phyloP scores from a whole-genome alignment of 1,140 invertebrate species.

The Samia ricini region DNA sequence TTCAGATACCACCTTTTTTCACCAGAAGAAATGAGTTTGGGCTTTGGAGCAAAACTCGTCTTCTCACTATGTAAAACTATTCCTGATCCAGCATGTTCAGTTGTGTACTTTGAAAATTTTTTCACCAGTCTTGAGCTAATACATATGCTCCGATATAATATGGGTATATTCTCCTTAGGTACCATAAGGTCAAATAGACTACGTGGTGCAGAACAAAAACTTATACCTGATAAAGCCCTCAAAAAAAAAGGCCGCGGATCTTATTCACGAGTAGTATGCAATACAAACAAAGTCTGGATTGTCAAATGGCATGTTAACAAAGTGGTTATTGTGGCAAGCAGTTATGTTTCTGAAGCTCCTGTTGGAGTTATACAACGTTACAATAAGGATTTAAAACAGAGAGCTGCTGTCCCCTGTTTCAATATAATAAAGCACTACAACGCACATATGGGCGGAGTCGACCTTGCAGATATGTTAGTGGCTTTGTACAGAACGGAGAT shows the following conservation, averaged over 20 bases:
- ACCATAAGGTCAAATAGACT: constrained; percentile 34
- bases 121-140: constrained; percentile 26
- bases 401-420: constrained; percentile 20
- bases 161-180: constrained; percentile 34
- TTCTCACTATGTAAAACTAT: constrained; percentile 25
- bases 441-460: constrained; percentile 28
- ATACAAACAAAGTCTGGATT: constrained; percentile 26
- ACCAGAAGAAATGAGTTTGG: constrained; percentile 24
- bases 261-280: constrained; percentile 27
- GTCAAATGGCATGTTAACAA: constrained; percentile 36
- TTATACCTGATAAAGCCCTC: constrained; percentile 26
- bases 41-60: constrained; percentile 31
- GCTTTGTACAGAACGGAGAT: constrained; percentile 27
- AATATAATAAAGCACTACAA: constrained; percentile 33
- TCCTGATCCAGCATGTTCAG: constrained; percentile 20
- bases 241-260: constrained; percentile 32
- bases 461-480: constrained; percentile 29
- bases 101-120: constrained; percentile 32
- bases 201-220: constrained; percentile 21
- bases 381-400: constrained; percentile 24
- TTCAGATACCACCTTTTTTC: constrained; percentile 25
- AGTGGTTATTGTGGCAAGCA: constrained; percentile 26
- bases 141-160: constrained; percentile 20
- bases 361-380: constrained; percentile 24
- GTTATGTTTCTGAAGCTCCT: constrained; percentile 23